Evolutionary conservation across 2,113 vertebrate species (phyloP).

Genomic region (Pimephales promelas): DNA sequence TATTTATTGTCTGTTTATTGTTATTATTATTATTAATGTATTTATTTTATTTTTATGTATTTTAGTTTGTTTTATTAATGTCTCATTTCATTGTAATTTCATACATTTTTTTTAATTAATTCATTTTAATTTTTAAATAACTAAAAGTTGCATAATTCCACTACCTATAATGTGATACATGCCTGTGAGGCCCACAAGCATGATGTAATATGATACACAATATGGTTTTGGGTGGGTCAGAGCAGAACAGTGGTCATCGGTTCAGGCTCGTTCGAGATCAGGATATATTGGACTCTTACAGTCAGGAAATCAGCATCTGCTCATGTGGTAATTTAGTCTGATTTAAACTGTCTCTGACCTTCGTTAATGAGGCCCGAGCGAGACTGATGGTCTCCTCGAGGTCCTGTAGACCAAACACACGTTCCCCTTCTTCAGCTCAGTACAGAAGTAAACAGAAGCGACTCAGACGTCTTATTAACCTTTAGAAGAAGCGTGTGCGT

Average conservation of each 20-base stretch:
- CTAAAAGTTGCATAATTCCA: neutral
- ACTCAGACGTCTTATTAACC: constrained; percentile 16
- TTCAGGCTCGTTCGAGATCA: neutral
- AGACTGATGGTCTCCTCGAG: neutral
- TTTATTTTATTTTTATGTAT: neutral
- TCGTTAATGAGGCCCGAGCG: neutral
- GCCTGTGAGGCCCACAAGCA: neutral
- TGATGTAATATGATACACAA: neutral
- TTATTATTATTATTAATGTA: neutral
- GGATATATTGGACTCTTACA: too few relatives aligned
- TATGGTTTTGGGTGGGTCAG: too few relatives aligned
- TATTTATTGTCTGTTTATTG: too few relatives aligned
- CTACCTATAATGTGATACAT: neutral
- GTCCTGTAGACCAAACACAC: neutral
- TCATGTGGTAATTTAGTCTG: neutral
- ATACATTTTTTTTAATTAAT: neutral
- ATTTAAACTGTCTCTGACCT: neutral
- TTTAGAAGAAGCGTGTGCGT: neutral
- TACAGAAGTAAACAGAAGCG: neutral
- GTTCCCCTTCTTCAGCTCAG: neutral
- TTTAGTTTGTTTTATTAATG: neutral
- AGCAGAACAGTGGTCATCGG: too few relatives aligned
- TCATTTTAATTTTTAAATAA: neutral
- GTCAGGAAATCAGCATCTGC: neutral
- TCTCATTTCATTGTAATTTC: neutral